A percentile compares a stretch with the other conserved stretches of the same genome.
These are phyloP conservation scores for Hesperophylax magnus DNA, from an alignment of 1,140 invertebrate species.

Conservation along the genomic window DNA sequence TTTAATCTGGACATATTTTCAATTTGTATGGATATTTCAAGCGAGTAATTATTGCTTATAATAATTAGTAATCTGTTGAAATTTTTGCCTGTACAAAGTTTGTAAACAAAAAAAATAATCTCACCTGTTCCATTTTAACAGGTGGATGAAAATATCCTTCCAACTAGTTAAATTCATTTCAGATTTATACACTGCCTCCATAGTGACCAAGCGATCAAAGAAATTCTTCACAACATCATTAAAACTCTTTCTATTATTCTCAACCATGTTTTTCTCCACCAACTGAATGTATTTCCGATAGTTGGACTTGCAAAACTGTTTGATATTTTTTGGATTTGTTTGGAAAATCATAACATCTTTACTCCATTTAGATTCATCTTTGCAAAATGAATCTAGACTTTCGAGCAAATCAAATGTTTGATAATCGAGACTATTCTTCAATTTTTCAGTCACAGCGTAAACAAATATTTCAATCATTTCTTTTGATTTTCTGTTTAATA, in stretches of 20 bases:
- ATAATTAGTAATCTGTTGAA: too few species aligned
- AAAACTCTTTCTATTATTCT: background rate
- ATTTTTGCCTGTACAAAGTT: too few species aligned
- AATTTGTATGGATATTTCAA: too few species aligned
- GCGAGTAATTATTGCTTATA: too few species aligned
- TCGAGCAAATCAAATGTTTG: conserved; percentile 42
- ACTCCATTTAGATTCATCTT: conserved; percentile 30
- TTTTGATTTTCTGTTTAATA: conserved; percentile 62
- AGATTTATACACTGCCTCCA: background rate
- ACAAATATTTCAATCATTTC: conserved; percentile 64
- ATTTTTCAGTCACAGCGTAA: conserved; percentile 63
- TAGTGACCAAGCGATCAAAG: conserved; percentile 17
- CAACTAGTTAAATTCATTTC: conserved; percentile 20
- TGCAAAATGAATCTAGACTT: conserved; percentile 47
- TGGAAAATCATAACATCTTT: conserved; percentile 41
- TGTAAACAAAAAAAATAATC: background rate
- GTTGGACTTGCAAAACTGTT: conserved; percentile 49
- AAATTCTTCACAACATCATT: conserved; percentile 31
- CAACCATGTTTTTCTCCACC: background rate
- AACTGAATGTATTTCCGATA: conserved; percentile 48
- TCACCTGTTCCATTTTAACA: conserved; percentile 31
- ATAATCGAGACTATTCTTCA: conserved; percentile 46
- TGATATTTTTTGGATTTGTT: conserved; percentile 29
- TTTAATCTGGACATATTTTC: too few species aligned
- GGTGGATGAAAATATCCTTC: conserved; percentile 38